A percentile compares a stretch with the other conserved stretches of the same genome.
Conservation (phyloP, 2,113 vertebrate species). For the Chaetops frenatus region DNA sequence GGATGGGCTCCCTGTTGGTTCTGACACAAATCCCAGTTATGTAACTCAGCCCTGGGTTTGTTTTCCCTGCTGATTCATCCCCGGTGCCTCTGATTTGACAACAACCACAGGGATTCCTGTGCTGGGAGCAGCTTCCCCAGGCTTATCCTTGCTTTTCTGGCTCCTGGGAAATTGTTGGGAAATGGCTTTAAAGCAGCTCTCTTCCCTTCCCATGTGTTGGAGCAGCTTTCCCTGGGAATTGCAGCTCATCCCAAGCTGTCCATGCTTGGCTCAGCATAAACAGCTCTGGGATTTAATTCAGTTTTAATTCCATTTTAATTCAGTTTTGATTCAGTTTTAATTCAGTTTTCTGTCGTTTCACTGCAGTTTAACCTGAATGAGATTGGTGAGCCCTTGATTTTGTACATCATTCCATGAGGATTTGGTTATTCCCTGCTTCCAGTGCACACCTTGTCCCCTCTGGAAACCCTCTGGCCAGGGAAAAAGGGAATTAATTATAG, state of each 20-base stretch:
- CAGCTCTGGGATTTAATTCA: background rate
- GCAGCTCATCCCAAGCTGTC: background rate
- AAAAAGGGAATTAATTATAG: background rate
- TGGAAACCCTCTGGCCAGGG: background rate
- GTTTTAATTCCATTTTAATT: background rate
- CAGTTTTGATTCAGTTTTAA: background rate
- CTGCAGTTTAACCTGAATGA: background rate
- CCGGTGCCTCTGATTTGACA: background rate
- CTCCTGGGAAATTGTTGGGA: background rate
- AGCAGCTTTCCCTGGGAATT: background rate
- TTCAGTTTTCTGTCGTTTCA: background rate
- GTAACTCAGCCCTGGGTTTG: background rate
- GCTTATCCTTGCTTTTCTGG: background rate
- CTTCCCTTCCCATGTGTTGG: background rate
- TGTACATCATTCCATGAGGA: fast-evolving
- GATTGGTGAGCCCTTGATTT: background rate
- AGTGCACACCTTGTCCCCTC: background rate
- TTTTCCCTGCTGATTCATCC: constrained; percentile 19
- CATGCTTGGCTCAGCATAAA: background rate
- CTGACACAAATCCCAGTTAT: background rate
- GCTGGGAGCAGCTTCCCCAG: background rate
- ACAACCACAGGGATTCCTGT: background rate
- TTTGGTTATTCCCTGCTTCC: background rate
- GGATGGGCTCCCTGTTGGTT: background rate
- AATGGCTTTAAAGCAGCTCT: background rate